Percentiles rank a stretch among this genome's conserved stretches.
These are phyloP conservation scores for Drosophila micromelanica DNA, from an alignment of 1,140 invertebrate species.

Conservation along the genomic window DNA sequence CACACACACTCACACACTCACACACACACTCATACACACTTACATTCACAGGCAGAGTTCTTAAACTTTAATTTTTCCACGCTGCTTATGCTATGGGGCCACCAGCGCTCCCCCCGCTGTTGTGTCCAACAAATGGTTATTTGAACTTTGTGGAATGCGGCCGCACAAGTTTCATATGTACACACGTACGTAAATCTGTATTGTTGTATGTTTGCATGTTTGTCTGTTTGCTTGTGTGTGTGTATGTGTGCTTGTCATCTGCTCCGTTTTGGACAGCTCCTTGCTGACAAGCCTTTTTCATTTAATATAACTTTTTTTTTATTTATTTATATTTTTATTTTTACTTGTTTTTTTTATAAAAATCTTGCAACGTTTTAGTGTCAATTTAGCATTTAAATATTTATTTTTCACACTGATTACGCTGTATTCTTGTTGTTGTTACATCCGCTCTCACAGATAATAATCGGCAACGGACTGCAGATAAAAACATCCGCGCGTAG, in stretches of 20 bases:
- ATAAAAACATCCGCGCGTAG: slow-evolving; percentile 29
- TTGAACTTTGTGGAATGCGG: slow-evolving; percentile 82
- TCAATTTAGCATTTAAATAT: slow-evolving; percentile 42
- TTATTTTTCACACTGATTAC: slow-evolving; percentile 57
- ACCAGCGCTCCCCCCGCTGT: not conserved
- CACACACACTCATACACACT: slow-evolving; percentile 33
- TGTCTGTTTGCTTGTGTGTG: slow-evolving; percentile 5
- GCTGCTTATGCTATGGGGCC: slow-evolving; percentile 42
- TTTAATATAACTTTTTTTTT: slow-evolving; percentile 21
- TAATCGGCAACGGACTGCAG: slow-evolving; percentile 3
- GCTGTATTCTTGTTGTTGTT: slow-evolving; percentile 18
- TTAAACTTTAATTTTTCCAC: slow-evolving; percentile 69
- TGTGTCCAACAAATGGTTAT: slow-evolving; percentile 55
- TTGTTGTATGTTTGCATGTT: slow-evolving; percentile 2
- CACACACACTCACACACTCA: slow-evolving; percentile 35
- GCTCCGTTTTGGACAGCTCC: slow-evolving; percentile 44
- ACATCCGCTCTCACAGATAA: slow-evolving; percentile 33
- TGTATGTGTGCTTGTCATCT: slow-evolving; percentile 13
- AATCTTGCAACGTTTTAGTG: slow-evolving; percentile 23
- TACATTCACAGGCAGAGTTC: slow-evolving; percentile 57
- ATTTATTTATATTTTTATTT: slow-evolving; percentile 20
- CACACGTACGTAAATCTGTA: not conserved
- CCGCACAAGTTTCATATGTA: slow-evolving; percentile 63
- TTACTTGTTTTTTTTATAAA: slow-evolving; percentile 15
- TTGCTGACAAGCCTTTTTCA: slow-evolving; percentile 37